phyloP scores from a whole-genome alignment of 1,140 invertebrate genomes.

The Philopotamus ludificatus region DNA sequence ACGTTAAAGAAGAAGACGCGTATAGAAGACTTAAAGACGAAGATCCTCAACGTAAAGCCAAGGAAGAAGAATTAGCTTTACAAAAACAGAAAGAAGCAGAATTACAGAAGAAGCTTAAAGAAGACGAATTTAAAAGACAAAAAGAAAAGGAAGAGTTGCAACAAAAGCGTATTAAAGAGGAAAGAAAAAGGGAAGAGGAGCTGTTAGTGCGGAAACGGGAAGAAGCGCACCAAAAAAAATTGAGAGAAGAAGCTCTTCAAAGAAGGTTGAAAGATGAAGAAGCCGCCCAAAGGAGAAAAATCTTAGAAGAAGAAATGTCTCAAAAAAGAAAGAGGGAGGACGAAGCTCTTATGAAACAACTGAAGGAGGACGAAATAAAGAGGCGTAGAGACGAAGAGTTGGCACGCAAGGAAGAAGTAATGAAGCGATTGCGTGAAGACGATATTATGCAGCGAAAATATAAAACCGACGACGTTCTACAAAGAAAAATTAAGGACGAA shows the following conservation, averaged over 20 bases:
- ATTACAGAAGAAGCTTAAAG: neutral
- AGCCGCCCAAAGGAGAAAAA: slow-evolving; percentile 19
- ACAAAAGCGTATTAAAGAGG: slow-evolving; percentile 25
- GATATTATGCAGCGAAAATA: slow-evolving; percentile 2
- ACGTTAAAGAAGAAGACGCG: slow-evolving; percentile 43
- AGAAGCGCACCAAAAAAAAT: slow-evolving; percentile 18
- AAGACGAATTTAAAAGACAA: too few relatives aligned
- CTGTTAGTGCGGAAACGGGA: too few relatives aligned
- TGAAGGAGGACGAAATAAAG: slow-evolving; percentile 14
- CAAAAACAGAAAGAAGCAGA: slow-evolving; percentile 10
- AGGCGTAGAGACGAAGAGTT: slow-evolving; percentile 16
- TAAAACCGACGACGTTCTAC: slow-evolving; percentile 26
- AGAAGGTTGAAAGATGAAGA: slow-evolving; percentile 29
- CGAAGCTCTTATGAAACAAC: slow-evolving; percentile 11
- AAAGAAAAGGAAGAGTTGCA: slow-evolving; percentile 10
- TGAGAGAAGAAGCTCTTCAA: slow-evolving; percentile 34
- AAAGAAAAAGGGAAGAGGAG: slow-evolving; percentile 36
- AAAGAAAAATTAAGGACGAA: slow-evolving; percentile 11
- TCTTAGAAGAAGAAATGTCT: slow-evolving; percentile 27
- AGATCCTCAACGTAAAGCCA: slow-evolving; percentile 13
- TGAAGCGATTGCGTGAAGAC: slow-evolving; percentile 9
- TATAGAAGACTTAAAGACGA: slow-evolving; percentile 25
- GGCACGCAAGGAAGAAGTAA: slow-evolving; percentile 18
- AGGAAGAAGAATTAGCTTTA: slow-evolving; percentile 12
- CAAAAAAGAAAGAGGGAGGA: slow-evolving; percentile 32